Conservation (phyloP, 1,140 invertebrate genomes). For the Thaumatotibia leucotreta region DNA sequence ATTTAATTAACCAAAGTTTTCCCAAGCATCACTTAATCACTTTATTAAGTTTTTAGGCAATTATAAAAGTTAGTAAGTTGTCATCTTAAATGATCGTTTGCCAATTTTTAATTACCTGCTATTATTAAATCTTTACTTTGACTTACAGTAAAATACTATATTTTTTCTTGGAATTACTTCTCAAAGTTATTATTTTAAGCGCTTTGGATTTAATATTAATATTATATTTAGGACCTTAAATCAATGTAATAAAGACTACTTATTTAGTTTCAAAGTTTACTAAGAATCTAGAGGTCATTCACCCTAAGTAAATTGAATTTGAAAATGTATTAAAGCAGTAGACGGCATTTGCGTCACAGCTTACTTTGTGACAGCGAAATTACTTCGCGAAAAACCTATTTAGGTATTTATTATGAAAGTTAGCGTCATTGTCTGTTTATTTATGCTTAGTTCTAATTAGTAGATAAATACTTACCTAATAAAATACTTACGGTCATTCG, state of each 20-base stretch:
- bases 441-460: too few species aligned
- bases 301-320: slow-evolving; percentile 1
- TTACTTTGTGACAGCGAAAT: not conserved
- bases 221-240: not conserved
- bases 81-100: not conserved
- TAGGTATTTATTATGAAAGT: not conserved
- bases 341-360: not conserved
- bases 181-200: not conserved
- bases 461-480: too few species aligned
- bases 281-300: not conserved
- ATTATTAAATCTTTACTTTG: not conserved
- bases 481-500: too few species aligned
- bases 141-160: not conserved
- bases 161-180: not conserved
- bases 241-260: not conserved
- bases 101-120: not conserved
- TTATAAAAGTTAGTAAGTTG: not conserved
- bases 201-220: not conserved
- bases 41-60: not conserved
- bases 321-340: not conserved
- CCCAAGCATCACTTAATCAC: too few species aligned
- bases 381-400: not conserved
- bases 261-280: not conserved
- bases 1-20: too few species aligned
- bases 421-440: not conserved